A percentile compares a stretch with the other conserved stretches of the same genome.
Evolutionary conservation across 2,113 vertebrate species (phyloP).

Genomic region (Rallus limicola): DNA sequence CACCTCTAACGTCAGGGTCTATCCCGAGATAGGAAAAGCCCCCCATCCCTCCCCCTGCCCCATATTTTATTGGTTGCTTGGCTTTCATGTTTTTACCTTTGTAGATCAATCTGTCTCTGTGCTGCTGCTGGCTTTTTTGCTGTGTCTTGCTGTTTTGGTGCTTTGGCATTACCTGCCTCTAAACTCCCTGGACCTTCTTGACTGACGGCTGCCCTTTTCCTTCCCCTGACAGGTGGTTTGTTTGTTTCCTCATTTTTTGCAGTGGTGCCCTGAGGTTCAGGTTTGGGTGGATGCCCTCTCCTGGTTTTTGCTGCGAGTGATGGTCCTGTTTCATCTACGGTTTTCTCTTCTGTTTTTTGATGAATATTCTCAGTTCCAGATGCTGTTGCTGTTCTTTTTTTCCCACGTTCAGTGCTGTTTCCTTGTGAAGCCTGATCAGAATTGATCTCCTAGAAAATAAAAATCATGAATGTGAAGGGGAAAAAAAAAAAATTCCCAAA

Average conservation of each 20-base stretch:
- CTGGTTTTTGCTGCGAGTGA: slow-evolving; percentile 81
- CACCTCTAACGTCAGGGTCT: not conserved
- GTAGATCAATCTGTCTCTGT: slow-evolving; percentile 94
- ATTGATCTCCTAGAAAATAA: slow-evolving; percentile 79
- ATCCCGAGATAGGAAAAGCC: not conserved
- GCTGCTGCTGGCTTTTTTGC: slow-evolving; percentile 88
- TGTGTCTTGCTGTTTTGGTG: slow-evolving; percentile 91
- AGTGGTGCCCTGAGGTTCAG: slow-evolving; percentile 80
- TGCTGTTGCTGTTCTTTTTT: slow-evolving; percentile 80
- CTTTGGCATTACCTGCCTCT: slow-evolving; percentile 90
- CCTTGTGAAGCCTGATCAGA: slow-evolving; percentile 80
- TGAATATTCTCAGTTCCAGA: slow-evolving; percentile 85
- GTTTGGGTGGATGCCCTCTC: slow-evolving; percentile 86
- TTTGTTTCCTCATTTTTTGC: slow-evolving; percentile 81
- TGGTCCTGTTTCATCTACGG: slow-evolving; percentile 74
- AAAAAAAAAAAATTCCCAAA: not conserved
- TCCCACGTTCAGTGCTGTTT: slow-evolving; percentile 81
- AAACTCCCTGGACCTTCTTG: slow-evolving; percentile 82
- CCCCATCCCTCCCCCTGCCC: not conserved
- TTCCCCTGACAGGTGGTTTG: slow-evolving; percentile 85
- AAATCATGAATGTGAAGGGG: not conserved
- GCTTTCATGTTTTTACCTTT: slow-evolving; percentile 81
- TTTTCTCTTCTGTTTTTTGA: slow-evolving; percentile 81
- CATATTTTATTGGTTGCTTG: not conserved
- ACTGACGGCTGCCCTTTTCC: slow-evolving; percentile 84